phyloP scores from a whole-genome alignment of 2,113 vertebrate genomes.

The Oplegnathus fasciatus region DNA sequence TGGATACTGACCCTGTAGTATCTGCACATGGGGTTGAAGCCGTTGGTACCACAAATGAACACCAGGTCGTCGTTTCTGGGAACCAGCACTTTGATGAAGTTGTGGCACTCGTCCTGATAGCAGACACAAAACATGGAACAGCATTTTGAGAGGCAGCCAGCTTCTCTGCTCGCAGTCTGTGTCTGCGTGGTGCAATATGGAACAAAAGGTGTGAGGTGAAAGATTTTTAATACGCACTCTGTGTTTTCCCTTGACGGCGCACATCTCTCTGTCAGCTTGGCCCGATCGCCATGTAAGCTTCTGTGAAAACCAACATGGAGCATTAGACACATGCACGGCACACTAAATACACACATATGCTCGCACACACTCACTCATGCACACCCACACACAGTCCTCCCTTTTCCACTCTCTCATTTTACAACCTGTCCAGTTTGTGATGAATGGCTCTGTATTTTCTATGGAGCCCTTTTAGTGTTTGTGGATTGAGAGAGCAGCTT shows the following conservation, averaged over 20 bases:
- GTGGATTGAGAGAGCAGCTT: conserved; percentile 57
- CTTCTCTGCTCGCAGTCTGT: background rate
- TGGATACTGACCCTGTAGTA: conserved; percentile 92
- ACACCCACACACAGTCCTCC: conserved; percentile 8
- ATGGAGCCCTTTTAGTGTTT: conserved; percentile 50
- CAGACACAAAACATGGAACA: background rate
- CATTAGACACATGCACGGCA: conserved; percentile 40
- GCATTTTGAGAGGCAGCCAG: conserved; percentile 13
- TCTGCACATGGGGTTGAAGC: conserved; percentile 98
- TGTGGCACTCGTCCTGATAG: conserved; percentile 97
- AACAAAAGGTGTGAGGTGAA: conserved; percentile 12
- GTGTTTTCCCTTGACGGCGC: conserved; percentile 98
- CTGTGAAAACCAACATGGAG: conserved; percentile 78
- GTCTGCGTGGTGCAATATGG: background rate
- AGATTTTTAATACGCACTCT: conserved; percentile 86
- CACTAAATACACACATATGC: conserved; percentile 26
- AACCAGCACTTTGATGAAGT: conserved; percentile 99
- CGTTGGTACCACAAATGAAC: conserved; percentile 98
- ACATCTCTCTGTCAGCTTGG: conserved; percentile 94
- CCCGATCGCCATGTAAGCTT: conserved; percentile 97
- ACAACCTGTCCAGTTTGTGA: conserved; percentile 66
- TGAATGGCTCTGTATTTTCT: conserved; percentile 71
- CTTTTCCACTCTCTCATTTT: conserved; percentile 67
- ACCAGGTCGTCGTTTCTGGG: conserved; percentile 97
- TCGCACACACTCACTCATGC: background rate